A percentile compares a stretch with the other conserved stretches of the same genome.
Evolutionary conservation across 2,797 vertebrate genomes (phyloP).

Genomic region (Gymnoscopelus braueri): DNA sequence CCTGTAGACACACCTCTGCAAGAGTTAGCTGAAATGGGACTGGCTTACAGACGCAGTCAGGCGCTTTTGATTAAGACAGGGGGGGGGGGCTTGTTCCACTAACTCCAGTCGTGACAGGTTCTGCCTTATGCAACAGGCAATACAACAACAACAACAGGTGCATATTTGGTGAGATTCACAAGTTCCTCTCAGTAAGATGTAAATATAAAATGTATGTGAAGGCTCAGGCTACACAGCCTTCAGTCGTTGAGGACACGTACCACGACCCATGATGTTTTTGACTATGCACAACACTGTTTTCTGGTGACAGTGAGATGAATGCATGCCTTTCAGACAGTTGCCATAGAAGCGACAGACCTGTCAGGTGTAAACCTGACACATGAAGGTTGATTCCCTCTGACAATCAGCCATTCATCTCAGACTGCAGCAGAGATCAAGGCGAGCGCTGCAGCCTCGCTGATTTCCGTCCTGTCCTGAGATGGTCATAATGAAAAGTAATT

Average conservation of each 20-base stretch:
- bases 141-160: constrained; percentile 2
- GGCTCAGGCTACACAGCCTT: background rate
- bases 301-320: background rate
- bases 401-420: constrained; percentile 25
- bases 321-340: background rate
- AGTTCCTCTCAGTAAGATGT: constrained; percentile 11
- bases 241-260: background rate
- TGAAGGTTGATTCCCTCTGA: background rate
- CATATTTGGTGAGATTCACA: constrained; percentile 28
- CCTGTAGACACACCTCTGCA: constrained; percentile 72
- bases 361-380: constrained; percentile 25
- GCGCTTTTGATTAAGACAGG: constrained; percentile 54
- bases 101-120: constrained; percentile 43
- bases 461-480: constrained; percentile 61
- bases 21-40: constrained; percentile 58
- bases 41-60: constrained; percentile 59
- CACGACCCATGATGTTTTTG: constrained; percentile 14
- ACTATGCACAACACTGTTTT: constrained; percentile 3
- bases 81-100: constrained; percentile 16
- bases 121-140: constrained; percentile 51
- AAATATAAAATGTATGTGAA: constrained; percentile 6
- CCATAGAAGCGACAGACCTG: constrained; percentile 16
- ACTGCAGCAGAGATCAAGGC: constrained; percentile 48
- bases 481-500: constrained; percentile 69
- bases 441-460: constrained; percentile 55